Percentiles rank a stretch among this genome's conserved stretches.
These are phyloP conservation scores for Microvelia longipes DNA, from an alignment of 1,140 invertebrate species.

Conservation along the genomic window DNA sequence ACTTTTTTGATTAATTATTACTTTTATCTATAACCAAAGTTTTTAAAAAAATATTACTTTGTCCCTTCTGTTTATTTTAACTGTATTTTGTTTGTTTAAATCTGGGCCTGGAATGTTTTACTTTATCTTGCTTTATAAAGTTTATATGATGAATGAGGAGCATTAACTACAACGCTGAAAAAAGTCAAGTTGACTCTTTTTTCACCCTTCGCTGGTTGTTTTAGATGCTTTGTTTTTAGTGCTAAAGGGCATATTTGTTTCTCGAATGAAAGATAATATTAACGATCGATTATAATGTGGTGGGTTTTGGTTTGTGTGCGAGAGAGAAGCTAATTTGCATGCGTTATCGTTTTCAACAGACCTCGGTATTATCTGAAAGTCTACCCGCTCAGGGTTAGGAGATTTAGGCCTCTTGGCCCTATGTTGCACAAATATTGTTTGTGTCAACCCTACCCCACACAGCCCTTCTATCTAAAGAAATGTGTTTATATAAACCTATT, in stretches of 20 bases:
- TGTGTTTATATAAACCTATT: background rate
- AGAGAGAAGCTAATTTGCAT: background rate
- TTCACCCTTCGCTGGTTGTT: background rate
- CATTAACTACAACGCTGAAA: background rate
- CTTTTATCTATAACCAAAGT: too few species aligned
- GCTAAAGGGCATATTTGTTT: background rate
- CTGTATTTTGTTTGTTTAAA: too few species aligned
- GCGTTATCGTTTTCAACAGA: background rate
- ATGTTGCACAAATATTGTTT: background rate
- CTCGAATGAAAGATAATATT: background rate
- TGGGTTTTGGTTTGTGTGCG: background rate
- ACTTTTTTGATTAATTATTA: too few species aligned
- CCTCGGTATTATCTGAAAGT: background rate
- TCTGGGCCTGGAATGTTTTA: too few species aligned
- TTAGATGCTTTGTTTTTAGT: too few species aligned
- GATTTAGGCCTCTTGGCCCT: background rate
- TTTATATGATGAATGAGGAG: background rate
- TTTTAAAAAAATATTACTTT: too few species aligned
- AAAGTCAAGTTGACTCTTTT: background rate
- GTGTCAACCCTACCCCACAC: background rate
- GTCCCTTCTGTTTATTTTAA: too few species aligned
- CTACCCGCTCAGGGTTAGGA: background rate
- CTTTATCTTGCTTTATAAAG: too few species aligned
- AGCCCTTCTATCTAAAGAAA: background rate
- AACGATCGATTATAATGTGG: background rate